Percentiles rank a stretch among this genome's conserved stretches.
Evolutionary conservation across 2,797 vertebrate species (phyloP).

Genomic region (Saxicola maurus): DNA sequence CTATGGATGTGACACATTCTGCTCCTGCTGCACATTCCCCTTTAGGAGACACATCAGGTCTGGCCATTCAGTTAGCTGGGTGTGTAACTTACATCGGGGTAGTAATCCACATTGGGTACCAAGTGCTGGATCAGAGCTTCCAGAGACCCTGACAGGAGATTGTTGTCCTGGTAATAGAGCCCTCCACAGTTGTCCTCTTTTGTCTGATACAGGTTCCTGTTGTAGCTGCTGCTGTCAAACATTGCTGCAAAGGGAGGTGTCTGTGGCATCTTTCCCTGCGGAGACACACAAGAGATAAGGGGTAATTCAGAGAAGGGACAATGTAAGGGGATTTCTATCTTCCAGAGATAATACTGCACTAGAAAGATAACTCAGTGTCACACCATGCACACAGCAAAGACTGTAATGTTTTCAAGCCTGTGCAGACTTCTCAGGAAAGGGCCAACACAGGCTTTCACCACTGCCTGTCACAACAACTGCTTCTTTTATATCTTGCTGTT

Average conservation of each 20-base stretch:
- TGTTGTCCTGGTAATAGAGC: conserved; percentile 89
- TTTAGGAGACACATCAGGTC: not conserved
- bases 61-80: not conserved
- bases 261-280: conserved; percentile 91
- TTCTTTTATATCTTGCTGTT: not conserved
- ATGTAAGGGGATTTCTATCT: not conserved
- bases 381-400: not conserved
- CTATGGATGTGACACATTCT: not conserved
- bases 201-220: conserved; percentile 84
- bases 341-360: not conserved
- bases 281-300: not conserved
- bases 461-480: not conserved
- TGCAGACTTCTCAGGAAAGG: not conserved
- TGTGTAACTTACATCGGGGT: conserved; percentile 86
- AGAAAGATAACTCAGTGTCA: not conserved
- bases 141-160: conserved; percentile 88
- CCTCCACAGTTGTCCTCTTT: conserved; percentile 82
- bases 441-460: not conserved
- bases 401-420: fast-evolving
- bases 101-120: conserved; percentile 89
- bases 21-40: not conserved
- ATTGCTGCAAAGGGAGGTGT: conserved; percentile 85
- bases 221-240: conserved; percentile 84
- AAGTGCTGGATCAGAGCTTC: conserved; percentile 93
- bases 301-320: not conserved